Percentiles rank a stretch among this genome's conserved stretches.
Conservation (phyloP, 2,888 invertebrate genomes). For the Himalopsyche kuldschensis region DNA sequence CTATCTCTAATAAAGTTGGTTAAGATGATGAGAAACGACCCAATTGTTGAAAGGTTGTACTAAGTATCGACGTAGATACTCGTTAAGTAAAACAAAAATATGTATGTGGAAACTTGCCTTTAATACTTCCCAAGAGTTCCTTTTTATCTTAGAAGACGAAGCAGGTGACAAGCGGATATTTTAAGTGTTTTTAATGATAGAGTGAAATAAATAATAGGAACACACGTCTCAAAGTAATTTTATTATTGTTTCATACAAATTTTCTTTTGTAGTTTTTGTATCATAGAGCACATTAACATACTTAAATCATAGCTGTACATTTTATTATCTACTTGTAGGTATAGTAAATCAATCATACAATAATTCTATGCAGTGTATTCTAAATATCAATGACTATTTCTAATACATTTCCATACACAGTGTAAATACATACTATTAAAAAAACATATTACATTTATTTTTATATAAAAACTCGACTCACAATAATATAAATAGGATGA, state of each 20-base stretch:
- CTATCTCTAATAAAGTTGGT: too few species aligned
- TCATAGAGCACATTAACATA: conserved; percentile 40
- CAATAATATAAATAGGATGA: not conserved
- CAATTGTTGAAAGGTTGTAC: too few species aligned
- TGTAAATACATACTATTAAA: conserved; percentile 1
- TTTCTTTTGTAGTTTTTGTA: conserved; percentile 37
- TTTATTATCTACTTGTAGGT: conserved; percentile 32
- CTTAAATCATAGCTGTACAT: conserved; percentile 35
- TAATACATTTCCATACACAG: conserved; percentile 18
- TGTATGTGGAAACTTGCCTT: too few species aligned
- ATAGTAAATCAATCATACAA: conserved; percentile 39
- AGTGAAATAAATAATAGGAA: conserved; percentile 32
- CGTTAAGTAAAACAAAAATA: too few species aligned
- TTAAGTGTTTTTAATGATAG: not conserved
- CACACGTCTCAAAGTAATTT: conserved; percentile 39
- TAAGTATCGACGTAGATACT: too few species aligned
- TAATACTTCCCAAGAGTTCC: not conserved
- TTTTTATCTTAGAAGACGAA: not conserved
- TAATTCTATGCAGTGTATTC: conserved; percentile 25
- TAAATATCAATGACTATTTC: conserved; percentile 26
- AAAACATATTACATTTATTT: not conserved
- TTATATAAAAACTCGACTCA: not conserved
- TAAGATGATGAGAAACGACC: too few species aligned
- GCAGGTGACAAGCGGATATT: not conserved
- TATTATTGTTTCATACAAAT: conserved; percentile 41